Base-by-base conservation (phyloP, 1,140 invertebrate species). In the Brachystomella parvula region DNA sequence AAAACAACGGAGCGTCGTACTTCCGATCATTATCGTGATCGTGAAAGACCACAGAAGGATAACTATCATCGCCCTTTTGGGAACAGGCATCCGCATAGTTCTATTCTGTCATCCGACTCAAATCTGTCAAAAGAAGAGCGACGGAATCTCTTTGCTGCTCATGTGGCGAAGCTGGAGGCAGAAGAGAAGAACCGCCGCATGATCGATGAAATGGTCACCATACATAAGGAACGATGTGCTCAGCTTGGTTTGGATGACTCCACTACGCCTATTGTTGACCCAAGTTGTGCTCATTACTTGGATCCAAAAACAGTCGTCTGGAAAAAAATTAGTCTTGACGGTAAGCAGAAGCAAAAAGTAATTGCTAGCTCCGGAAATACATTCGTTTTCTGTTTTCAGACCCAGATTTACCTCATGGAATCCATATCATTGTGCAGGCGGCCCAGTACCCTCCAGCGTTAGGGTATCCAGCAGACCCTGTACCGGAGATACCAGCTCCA, bases 61-160 rank as follows among this genome's bases (percentile, higher is more conserved):
- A 39, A 39, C 19, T 39, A 9, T 19, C 28, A 49, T 2, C 17
- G 44, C 15, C 24, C 26, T 44, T 3, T 19, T 47, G 58, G 9
- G 19, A 62, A 39, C 60, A n/a, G 12, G 19, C 19, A 29, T 24
- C 35, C 35, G 28, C 15, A 56, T 24, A 17, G 3, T 62, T 39
- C 33, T 47, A n/a, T 2, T 35, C 24, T 74, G 73, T 24, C 80
- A 53, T 9, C 12, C 49, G 9, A 74, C 47, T 76, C 82, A 1
- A 79, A 79, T 60, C 78, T 88, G 75, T 82, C 82, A 0, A 89
- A 89, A 76, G 83, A 85, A 58, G 84, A 90, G 73, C 76, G 89
- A 2, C 77, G 90, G 31, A 85, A 89, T 74, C 77, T 88, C 59
- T 94, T 92, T 79, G 89, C 87, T 26, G 76, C 86, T 21, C 86